These are phyloP conservation scores for Thymelicus lineola DNA, from an alignment of 2,888 invertebrate species.

Conservation along the genomic window DNA sequence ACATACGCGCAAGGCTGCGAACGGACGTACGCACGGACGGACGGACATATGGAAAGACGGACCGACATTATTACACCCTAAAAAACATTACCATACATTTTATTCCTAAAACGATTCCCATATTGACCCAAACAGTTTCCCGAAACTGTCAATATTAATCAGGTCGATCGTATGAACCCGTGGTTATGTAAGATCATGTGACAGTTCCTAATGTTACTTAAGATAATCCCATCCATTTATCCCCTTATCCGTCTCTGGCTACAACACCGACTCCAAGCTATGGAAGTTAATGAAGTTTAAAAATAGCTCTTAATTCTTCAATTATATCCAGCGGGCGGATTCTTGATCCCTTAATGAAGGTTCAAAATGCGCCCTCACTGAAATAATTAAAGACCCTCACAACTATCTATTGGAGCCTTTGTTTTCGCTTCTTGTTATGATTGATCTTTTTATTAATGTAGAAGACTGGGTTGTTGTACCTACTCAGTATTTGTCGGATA, in stretches of 20 bases:
- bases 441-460: not conserved
- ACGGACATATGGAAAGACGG: too few species aligned
- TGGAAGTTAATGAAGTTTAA: constrained; percentile 15
- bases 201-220: not conserved
- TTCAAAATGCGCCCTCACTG: constrained; percentile 38
- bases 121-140: too few species aligned
- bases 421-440: constrained; percentile 11
- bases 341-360: constrained; percentile 37
- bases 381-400: constrained; percentile 31
- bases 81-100: too few species aligned
- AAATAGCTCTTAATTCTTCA: constrained; percentile 9
- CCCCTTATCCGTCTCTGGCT: not conserved
- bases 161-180: too few species aligned
- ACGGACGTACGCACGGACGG: too few species aligned
- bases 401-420: constrained; percentile 21
- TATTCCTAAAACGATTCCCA: too few species aligned
- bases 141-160: too few species aligned
- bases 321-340: constrained; percentile 5
- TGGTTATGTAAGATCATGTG: too few species aligned
- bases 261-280: not conserved
- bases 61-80: too few species aligned
- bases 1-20: too few species aligned
- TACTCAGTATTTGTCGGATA: too few species aligned
- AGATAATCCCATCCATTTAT: not conserved
- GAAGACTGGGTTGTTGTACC: not conserved